Evolutionary conservation across 2,113 vertebrate species (phyloP).

Genomic region (Ceyx cyanopectus): DNA sequence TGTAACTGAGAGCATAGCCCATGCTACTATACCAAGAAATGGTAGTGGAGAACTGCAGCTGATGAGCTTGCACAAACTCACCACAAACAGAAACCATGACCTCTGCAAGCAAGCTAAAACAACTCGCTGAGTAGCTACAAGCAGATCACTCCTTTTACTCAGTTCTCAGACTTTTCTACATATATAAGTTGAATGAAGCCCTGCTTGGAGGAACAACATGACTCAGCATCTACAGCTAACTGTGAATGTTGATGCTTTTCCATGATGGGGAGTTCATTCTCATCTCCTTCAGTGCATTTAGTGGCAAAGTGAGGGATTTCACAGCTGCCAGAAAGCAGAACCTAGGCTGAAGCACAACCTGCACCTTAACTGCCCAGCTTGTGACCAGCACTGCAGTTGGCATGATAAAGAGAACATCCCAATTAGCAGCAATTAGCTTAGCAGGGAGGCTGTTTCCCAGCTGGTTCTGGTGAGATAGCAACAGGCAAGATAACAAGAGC

Average conservation of each 20-base stretch:
- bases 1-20: not conserved
- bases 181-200: not conserved
- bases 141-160: not conserved
- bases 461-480: not conserved
- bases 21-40: not conserved
- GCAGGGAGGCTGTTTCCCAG: not conserved
- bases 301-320: not conserved
- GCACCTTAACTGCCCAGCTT: not conserved
- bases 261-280: not conserved
- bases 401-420: not conserved
- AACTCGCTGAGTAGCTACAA: not conserved
- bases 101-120: not conserved
- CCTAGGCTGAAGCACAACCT: not conserved
- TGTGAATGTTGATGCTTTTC: not conserved
- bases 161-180: not conserved
- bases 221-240: not conserved
- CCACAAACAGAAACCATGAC: not conserved
- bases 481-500: not conserved
- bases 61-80: not conserved
- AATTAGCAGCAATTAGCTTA: not conserved
- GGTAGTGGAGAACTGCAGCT: not conserved
- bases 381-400: rapidly evolving
- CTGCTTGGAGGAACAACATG: not conserved
- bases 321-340: not conserved
- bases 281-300: not conserved